Evolutionary conservation across 1,140 invertebrate species (phyloP).

Genomic region (Anthonomus grandis): DNA sequence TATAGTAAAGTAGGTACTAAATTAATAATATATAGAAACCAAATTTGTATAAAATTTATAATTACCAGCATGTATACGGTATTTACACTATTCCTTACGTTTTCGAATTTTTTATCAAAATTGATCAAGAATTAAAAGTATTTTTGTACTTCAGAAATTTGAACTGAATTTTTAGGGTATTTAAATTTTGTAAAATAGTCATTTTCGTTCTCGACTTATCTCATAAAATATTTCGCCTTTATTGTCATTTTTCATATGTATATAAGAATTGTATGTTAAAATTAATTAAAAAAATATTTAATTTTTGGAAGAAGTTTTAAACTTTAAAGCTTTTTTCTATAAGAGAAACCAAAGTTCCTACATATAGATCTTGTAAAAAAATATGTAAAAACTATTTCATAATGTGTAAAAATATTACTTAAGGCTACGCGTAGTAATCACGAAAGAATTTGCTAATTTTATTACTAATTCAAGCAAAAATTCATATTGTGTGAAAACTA

Average conservation of each 20-base stretch:
- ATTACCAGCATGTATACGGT: background rate
- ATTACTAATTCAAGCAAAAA: background rate
- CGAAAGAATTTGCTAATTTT: conserved; percentile 4
- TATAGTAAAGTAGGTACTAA: no score
- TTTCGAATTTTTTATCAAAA: background rate
- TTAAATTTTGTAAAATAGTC: conserved; percentile 11
- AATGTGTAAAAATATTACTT: conserved; percentile 6
- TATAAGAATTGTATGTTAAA: background rate
- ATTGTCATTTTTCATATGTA: background rate
- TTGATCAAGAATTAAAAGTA: conserved; percentile 3
- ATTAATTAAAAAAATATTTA: background rate
- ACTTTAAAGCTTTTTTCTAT: background rate
- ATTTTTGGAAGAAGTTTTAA: background rate
- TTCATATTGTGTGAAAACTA: background rate
- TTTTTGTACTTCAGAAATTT: conserved; percentile 11
- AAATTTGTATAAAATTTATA: background rate
- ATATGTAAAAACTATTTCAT: conserved; percentile 1
- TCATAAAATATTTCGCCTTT: conserved; percentile 5
- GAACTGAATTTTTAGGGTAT: background rate
- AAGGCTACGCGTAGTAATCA: background rate
- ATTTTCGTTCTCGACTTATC: conserved; percentile 6
- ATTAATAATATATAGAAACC: no score
- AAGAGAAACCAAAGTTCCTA: conserved; percentile 48
- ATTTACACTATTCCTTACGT: background rate
- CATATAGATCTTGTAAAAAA: conserved; percentile 11